Evolutionary conservation across 2,797 vertebrate species (phyloP).

Genomic region (Gouania willdenowi): DNA sequence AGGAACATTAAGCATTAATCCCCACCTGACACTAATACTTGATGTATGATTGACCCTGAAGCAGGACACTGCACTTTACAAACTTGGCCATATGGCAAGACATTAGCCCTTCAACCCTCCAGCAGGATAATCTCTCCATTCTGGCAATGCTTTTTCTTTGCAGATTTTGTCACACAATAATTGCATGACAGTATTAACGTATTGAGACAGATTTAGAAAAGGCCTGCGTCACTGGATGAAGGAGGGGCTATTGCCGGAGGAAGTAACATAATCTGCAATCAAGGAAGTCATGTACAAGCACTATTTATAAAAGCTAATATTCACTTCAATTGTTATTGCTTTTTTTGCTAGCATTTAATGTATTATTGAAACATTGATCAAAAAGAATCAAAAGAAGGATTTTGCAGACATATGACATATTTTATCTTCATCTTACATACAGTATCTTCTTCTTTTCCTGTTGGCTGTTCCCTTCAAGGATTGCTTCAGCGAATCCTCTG

Average conservation of each 20-base stretch:
- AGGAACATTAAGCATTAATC: conserved; percentile 78
- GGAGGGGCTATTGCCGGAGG: conserved; percentile 45
- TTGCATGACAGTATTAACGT: conserved; percentile 80
- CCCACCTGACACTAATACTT: conserved; percentile 84
- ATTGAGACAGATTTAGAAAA: conserved; percentile 71
- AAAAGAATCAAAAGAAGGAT: no score
- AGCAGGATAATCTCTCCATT: conserved; percentile 76
- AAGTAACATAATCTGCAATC: conserved; percentile 62
- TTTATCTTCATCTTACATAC: no score
- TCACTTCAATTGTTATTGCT: no score
- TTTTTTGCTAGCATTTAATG: no score
- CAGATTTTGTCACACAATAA: conserved; percentile 81
- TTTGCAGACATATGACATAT: no score
- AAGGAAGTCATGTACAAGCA: conserved; percentile 32
- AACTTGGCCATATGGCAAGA: conserved; percentile 76
- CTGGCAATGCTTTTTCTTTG: conserved; percentile 76
- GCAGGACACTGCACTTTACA: conserved; percentile 73
- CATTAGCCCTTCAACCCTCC: conserved; percentile 76
- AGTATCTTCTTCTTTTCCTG: no score
- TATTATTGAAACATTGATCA: no score
- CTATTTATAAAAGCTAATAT: no score
- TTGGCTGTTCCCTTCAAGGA: no score
- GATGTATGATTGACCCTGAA: conserved; percentile 81
- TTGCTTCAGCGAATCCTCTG: no score
- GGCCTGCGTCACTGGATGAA: conserved; percentile 55